Conservation (phyloP, 2,888 invertebrate species). For the Heterodera filipjevi region DNA sequence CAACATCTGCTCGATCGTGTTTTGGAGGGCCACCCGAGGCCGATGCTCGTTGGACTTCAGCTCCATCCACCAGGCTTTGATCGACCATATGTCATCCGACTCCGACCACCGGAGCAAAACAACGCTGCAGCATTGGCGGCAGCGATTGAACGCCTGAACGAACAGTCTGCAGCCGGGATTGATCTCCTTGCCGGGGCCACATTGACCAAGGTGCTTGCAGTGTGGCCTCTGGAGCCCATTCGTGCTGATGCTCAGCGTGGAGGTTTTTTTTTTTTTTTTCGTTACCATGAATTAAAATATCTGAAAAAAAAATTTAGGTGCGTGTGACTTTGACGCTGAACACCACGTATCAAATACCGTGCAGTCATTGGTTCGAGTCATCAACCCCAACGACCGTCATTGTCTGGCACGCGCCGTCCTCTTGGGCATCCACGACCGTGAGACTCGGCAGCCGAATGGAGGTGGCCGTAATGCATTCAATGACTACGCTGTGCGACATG, state of each 20-base stretch:
- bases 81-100: background rate
- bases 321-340: background rate
- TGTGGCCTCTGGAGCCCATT: constrained; percentile 12
- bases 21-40: background rate
- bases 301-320: no score
- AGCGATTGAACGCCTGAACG: constrained; percentile 19
- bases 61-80: background rate
- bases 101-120: constrained; percentile 18
- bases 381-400: background rate
- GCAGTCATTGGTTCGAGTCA: background rate
- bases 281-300: no score
- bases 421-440: background rate
- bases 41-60: constrained; percentile 1
- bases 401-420: constrained; percentile 11
- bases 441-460: background rate
- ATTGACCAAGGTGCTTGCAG: constrained; percentile 11
- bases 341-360: background rate
- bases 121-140: constrained; percentile 15
- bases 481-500: background rate
- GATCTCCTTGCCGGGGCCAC: constrained; percentile 5
- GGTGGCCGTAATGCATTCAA: background rate
- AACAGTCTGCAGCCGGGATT: constrained; percentile 4
- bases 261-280: no score
- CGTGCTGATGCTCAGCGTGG: background rate
- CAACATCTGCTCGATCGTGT: background rate